Evolutionary conservation across 2,113 vertebrate genomes (phyloP), one percentile per base, ranked within the genome.

Genomic region (Picathartes gymnocephalus): DNA sequence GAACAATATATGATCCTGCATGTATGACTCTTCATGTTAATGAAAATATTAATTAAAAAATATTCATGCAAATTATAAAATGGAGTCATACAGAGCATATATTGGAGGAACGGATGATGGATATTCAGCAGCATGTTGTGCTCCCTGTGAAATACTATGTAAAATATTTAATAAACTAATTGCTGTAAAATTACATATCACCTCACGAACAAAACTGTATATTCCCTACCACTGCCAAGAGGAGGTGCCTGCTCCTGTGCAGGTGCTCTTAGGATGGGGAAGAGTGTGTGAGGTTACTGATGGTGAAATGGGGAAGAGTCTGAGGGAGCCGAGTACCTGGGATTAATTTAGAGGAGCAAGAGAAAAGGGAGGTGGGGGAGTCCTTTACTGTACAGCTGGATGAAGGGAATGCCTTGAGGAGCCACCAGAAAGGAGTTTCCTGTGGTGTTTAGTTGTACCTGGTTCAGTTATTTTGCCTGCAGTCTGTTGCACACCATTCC

Each of bases 381-480:
- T 45, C 2, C 0, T 61, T 39, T n/a, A 15, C 10, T 3, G 3
- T 18, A 25, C 15, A 62, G 27, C 15, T 51, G 81, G 37, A 10
- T 40, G 17, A 73, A 21, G 8, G 17, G 24, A 70, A 47, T 30
- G 39, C 7, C n/a, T 37, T 30, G 33, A 94, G 35, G 9, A 74
- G 33, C 12, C 23, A 50, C 24, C 0, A 6, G 37, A 35, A 0
- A 82, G 51, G 33, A 90, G 44, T 6, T 53, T 37, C 50, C 39
- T 25, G 23, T 2, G 8, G 30, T 21, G 9, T 50, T 78, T 31
- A 66, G 19, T 11, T 50, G 10, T 12, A 48, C 13, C 11, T 25
- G 10, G 33, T 20, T 66, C 65, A 4, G 0, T 35, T 79, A 14
- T 91, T 51, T 58, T 76, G 31, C 25, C 71, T n/a, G 30, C 21